These are phyloP conservation scores for Syngnathus rostellatus DNA, from an alignment of 2,797 vertebrate species.

Conservation along the genomic window DNA sequence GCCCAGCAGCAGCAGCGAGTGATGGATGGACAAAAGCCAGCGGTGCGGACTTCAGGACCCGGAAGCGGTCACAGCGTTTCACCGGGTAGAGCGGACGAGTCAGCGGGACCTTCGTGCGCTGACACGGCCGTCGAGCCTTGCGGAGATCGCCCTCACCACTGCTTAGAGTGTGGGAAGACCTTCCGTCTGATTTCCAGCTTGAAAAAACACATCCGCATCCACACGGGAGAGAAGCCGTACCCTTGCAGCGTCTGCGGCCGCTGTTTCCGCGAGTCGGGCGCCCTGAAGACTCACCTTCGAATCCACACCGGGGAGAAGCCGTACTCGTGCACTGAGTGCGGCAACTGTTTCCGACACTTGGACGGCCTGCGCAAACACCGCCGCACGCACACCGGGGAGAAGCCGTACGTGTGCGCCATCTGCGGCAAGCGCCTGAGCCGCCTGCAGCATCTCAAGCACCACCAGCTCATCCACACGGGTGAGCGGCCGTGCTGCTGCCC, in stretches of 20 bases:
- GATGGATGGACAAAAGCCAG: slow-evolving; percentile 47
- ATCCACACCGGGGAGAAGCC: slow-evolving; percentile 98
- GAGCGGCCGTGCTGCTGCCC: slow-evolving; percentile 74
- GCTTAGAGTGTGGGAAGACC: slow-evolving; percentile 75
- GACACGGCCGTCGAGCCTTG: slow-evolving; percentile 50
- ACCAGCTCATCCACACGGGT: slow-evolving; percentile 78
- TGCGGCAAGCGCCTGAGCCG: slow-evolving; percentile 76
- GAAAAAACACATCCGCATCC: slow-evolving; percentile 79
- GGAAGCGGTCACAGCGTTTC: slow-evolving; percentile 37
- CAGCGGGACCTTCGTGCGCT: slow-evolving; percentile 46
- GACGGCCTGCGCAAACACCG: slow-evolving; percentile 75
- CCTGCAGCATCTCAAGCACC: slow-evolving; percentile 77
- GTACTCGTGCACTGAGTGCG: slow-evolving; percentile 84
- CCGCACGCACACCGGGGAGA: slow-evolving; percentile 75
- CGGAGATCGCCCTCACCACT: slow-evolving; percentile 70
- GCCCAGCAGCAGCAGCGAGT: slow-evolving; percentile 38
- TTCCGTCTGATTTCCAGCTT: slow-evolving; percentile 76
- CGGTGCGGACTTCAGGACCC: slow-evolving; percentile 32
- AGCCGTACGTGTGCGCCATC: slow-evolving; percentile 71
- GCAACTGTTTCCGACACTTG: slow-evolving; percentile 73
- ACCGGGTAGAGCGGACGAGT: slow-evolving; percentile 45
- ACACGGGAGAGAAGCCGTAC: slow-evolving; percentile 77
- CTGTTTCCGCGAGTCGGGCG: slow-evolving; percentile 73
- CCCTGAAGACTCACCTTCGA: slow-evolving; percentile 74
- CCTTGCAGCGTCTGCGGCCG: slow-evolving; percentile 73